phyloP scores from a whole-genome alignment of 2,797 vertebrate genomes.

The Cirrhinus mrigala region DNA sequence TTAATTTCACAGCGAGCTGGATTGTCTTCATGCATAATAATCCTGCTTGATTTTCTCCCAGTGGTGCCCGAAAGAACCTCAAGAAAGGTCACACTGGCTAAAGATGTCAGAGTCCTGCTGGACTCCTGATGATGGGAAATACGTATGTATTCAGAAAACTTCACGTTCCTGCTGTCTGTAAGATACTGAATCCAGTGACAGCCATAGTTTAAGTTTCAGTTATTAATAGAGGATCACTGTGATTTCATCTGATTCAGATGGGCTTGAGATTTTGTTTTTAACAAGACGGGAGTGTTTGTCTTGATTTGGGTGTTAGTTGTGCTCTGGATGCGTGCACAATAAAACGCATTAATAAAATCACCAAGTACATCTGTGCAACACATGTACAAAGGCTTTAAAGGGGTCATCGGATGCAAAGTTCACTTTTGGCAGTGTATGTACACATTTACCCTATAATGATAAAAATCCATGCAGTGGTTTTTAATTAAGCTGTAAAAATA shows the following conservation, averaged over 20 bases:
- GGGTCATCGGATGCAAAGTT: too few species aligned
- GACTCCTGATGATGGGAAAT: neutral
- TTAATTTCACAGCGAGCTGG: neutral
- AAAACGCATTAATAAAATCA: neutral
- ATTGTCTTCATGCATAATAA: constrained; percentile 26
- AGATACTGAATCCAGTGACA: neutral
- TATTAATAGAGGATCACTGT: neutral
- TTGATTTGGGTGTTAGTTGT: neutral
- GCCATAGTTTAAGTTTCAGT: neutral
- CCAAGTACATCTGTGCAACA: neutral
- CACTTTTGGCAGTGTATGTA: too few species aligned
- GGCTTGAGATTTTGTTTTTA: neutral
- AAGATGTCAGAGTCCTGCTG: neutral
- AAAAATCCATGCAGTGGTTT: too few species aligned
- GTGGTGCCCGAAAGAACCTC: neutral
- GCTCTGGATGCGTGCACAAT: neutral
- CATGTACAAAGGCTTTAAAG: neutral
- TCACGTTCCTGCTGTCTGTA: neutral
- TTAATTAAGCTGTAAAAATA: too few species aligned
- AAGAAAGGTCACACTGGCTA: constrained; percentile 4
- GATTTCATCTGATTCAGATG: constrained; percentile 9
- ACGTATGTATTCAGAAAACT: neutral
- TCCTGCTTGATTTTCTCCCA: constrained; percentile 6
- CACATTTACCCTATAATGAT: too few species aligned
- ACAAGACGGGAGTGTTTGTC: neutral